A percentile compares a stretch with the other conserved stretches of the same genome.
Conservation (phyloP, 1,140 invertebrate genomes). For the Coelopa frigida region DNA sequence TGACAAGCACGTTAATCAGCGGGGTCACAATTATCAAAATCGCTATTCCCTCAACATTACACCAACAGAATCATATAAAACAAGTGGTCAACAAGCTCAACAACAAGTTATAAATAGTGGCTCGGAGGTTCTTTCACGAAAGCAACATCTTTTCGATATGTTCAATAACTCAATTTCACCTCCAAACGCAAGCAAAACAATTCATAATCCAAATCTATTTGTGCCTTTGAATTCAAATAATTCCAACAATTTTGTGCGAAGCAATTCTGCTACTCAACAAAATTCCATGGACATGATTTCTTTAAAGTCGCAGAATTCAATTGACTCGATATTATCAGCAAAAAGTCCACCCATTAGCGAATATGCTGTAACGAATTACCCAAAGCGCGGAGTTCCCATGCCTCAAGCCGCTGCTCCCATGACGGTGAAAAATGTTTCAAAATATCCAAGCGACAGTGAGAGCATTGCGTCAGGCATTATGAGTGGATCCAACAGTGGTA, state of each 20-base stretch:
- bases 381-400: slow-evolving; percentile 29
- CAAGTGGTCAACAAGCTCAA: slow-evolving; percentile 39
- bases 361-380: slow-evolving; percentile 24
- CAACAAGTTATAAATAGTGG: slow-evolving; percentile 31
- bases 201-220: slow-evolving; percentile 24
- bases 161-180: slow-evolving; percentile 26
- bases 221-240: slow-evolving; percentile 20
- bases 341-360: slow-evolving; percentile 40
- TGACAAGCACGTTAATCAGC: slow-evolving; percentile 11
- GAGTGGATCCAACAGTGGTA: slow-evolving; percentile 7
- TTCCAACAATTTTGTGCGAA: slow-evolving; percentile 10
- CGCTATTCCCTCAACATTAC: slow-evolving; percentile 41
- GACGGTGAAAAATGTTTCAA: slow-evolving; percentile 50
- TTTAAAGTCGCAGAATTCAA: slow-evolving; percentile 43
- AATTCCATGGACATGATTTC: slow-evolving; percentile 32
- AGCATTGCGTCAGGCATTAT: slow-evolving; percentile 51
- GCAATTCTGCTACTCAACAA: slow-evolving; percentile 16
- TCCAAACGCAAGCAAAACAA: slow-evolving; percentile 19
- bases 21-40: slow-evolving; percentile 30
- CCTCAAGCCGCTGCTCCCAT: slow-evolving; percentile 38
- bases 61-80: slow-evolving; percentile 39
- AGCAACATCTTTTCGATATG: slow-evolving; percentile 38
- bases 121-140: slow-evolving; percentile 31
- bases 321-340: slow-evolving; percentile 38
- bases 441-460: slow-evolving; percentile 54